Evolutionary conservation across 2,113 vertebrate genomes (phyloP), one percentile per base, ranked within the genome.

Genomic region (Dunckerocampus dactyliophorus): DNA sequence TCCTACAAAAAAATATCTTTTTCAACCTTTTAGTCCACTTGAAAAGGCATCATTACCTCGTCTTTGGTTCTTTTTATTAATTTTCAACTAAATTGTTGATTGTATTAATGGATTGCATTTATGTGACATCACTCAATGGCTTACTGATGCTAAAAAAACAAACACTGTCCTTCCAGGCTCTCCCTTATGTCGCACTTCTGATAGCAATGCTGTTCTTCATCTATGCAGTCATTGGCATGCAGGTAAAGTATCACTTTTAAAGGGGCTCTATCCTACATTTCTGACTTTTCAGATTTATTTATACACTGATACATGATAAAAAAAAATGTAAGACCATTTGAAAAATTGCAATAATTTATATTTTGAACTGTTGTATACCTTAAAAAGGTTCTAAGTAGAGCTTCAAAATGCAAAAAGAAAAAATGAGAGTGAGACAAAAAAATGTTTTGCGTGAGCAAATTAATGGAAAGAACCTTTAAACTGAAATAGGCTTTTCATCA

Each of bases 161-260:
- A 50, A 10, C 10, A 20, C 43, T 0, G 8, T 43, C 24, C 39
- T n/a, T 11, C 10, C 76, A 99, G 97, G 97, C 96, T 47, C 91
- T 99, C 56, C 97, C 97, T 0, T 99, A 98, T 0, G 97, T 99
- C 12, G 97, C 97, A 20, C 93, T 99, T 50, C 91, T 99, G 70
- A 99, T 99, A 47, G 97, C 95, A 55, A 99, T 99, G 97, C 75
- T 99, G 55, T 99, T 99, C 89, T 99, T 99, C 90, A 99, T 99
- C 89, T 99, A 99, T 5, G 97, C 96, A 3, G 97, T 99, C 39
- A 99, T 99, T 8, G 97, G 97, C 72, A 99, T 99, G 97, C 97
- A 99, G 95, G 97, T 98, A 71, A 74, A 21, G 8, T 6, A 17
- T 31, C 7, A 34, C 31, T 34, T 34, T 34, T 34, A 34, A 34